Base-by-base conservation (phyloP, 2,797 vertebrate genomes). In the Leucoraja ocellata region DNA sequence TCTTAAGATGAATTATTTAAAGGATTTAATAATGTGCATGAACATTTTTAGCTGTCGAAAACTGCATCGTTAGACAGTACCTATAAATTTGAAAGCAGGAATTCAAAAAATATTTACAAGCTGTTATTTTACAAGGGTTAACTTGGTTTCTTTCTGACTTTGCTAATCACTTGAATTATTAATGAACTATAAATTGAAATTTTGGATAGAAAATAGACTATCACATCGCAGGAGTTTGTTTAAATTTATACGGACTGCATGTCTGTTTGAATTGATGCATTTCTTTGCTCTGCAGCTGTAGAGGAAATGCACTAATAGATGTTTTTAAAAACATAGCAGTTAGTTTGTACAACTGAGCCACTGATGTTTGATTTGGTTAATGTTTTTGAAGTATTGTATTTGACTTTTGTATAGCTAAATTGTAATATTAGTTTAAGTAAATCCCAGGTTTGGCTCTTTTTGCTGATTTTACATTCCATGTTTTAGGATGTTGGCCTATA, bases 301-400 rank as follows among this genome's bases (percentile, higher is more conserved):
- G 23, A 54, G 90, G 90, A 54, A 74, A 13, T 14, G 54, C 68
- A 74, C 46, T 65, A 71, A 74, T 46, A 54, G 90, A 74, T 92
- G 90, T 74, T 92, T 71, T 92, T 71, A 54, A 74, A 91, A 73
- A 73, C 25, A 39, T 3, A 73, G 71, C 6, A 74, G 71, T 39
- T 92, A 74, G 71, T 92, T 92, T 91, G 74, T 28, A 76, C 25
- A 92, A 76, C 71, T 58, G 90, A 92, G 90, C 36, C 65, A 54
- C 36, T 92, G 68, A 92, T 23, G 28, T 13, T 54, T 88, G n/a
- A 16, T 88, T 88, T 16, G 10, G 58, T 63, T 88, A 16, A 88
- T 88, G 54, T 2, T 88, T 88, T 88, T 32, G 63, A 73, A 91
- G 10, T 65, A 46, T 91, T 91, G 3, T 73, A 39, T 83, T 16